These are phyloP conservation scores for Riptortus pedestris DNA, from an alignment of 1,140 invertebrate species.

Conservation along the genomic window DNA sequence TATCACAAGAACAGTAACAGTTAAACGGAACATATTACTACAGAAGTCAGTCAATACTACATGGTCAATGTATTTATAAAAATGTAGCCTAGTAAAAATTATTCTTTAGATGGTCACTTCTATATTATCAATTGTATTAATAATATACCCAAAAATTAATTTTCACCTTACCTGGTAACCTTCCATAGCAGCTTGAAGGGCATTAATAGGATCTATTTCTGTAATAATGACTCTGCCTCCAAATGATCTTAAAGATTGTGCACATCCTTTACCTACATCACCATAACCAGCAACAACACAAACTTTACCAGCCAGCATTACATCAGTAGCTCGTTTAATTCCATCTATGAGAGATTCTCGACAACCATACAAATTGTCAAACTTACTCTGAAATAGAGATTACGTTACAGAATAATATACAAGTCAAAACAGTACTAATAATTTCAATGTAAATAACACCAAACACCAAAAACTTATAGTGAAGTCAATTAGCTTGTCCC, in stretches of 20 bases:
- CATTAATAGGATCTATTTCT: conserved; percentile 99
- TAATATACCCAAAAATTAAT: too few species aligned
- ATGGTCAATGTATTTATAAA: too few species aligned
- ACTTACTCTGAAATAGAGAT: conserved; percentile 71
- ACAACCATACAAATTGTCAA: conserved; percentile 98
- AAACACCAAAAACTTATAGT: too few species aligned
- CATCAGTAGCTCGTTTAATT: conserved; percentile 95
- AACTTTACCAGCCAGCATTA: conserved; percentile 98
- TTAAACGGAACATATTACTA: too few species aligned
- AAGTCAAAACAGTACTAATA: background rate
- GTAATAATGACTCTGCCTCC: conserved; percentile 93
- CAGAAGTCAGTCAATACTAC: too few species aligned
- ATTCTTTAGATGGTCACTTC: too few species aligned
- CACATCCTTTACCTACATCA: conserved; percentile 98
- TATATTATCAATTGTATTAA: too few species aligned
- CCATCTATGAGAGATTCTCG: conserved; percentile 96
- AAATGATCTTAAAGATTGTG: conserved; percentile 87
- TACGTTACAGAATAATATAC: background rate
- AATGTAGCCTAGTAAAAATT: too few species aligned
- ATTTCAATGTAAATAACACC: too few species aligned
- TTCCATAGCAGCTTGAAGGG: conserved; percentile 97
- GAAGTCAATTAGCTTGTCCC: too few species aligned
- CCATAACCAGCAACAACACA: conserved; percentile 97
- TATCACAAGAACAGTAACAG: too few species aligned
- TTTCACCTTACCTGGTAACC: conserved; percentile 74